These are phyloP conservation scores for Linepithema humile DNA, from an alignment of 1,140 invertebrate species.

Conservation along the genomic window DNA sequence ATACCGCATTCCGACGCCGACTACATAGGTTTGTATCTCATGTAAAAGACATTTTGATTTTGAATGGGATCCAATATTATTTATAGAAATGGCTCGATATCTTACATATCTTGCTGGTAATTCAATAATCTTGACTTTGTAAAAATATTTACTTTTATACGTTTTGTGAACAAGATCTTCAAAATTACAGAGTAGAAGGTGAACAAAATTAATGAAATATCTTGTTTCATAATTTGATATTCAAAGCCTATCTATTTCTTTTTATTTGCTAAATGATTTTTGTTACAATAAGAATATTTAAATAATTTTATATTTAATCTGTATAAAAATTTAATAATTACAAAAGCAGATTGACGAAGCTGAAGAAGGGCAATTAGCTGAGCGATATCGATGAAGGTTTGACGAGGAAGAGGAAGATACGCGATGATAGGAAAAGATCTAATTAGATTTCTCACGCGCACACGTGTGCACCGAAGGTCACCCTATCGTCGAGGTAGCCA, in stretches of 20 bases:
- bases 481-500: too few relatives aligned
- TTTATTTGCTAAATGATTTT: neutral
- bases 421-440: slow-evolving; percentile 16
- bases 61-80: neutral
- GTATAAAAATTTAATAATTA: neutral
- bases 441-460: slow-evolving; percentile 36
- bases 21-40: too few relatives aligned
- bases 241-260: too few relatives aligned
- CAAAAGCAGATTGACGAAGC: too few relatives aligned
- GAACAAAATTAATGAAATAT: too few relatives aligned
- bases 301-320: neutral
- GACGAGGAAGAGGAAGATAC: slow-evolving; percentile 8
- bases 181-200: too few relatives aligned
- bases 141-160: too few relatives aligned
- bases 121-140: too few relatives aligned
- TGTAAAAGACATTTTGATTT: neutral
- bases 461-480: neutral
- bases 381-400: neutral
- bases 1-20: too few relatives aligned
- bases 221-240: too few relatives aligned
- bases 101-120: neutral
- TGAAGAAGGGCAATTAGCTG: slow-evolving; percentile 24
- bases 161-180: too few relatives aligned
- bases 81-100: neutral
- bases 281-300: neutral